These are phyloP conservation scores for Morus bassanus DNA, from an alignment of 2,797 vertebrate species.

Conservation along the genomic window DNA sequence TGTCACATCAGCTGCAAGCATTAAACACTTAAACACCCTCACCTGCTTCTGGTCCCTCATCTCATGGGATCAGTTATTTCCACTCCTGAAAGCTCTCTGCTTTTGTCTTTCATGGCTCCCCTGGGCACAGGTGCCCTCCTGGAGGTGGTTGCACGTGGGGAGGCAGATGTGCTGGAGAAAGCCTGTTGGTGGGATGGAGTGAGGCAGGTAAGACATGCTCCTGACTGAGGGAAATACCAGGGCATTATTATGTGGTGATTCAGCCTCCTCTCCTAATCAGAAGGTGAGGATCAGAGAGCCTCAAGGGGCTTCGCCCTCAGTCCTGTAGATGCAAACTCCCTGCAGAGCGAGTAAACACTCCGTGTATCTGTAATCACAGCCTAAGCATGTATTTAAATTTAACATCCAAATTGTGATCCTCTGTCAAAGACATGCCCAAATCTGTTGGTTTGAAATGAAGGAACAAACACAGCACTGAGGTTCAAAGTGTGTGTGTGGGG, in stretches of 20 bases:
- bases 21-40: neutral
- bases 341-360: neutral
- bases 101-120: neutral
- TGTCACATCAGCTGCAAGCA: neutral
- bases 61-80: neutral
- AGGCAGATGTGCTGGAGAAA: neutral
- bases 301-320: constrained; percentile 34
- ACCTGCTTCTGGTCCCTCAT: neutral
- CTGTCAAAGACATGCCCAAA: constrained; percentile 47
- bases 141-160: neutral
- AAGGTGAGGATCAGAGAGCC: constrained; percentile 17
- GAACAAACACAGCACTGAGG: neutral
- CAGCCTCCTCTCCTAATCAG: constrained; percentile 47
- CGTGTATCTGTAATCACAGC: constrained; percentile 38
- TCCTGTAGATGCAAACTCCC: constrained; percentile 35
- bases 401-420: constrained; percentile 52
- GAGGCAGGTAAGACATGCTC: neutral
- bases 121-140: neutral
- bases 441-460: constrained; percentile 14
- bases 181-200: neutral
- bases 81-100: neutral
- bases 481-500: neutral
- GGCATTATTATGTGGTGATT: constrained; percentile 55
- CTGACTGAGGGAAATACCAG: constrained; percentile 32
- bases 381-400: constrained; percentile 48